Conservation (phyloP, 64 coral and sea anemone species). For the Montipora foliosa region DNA sequence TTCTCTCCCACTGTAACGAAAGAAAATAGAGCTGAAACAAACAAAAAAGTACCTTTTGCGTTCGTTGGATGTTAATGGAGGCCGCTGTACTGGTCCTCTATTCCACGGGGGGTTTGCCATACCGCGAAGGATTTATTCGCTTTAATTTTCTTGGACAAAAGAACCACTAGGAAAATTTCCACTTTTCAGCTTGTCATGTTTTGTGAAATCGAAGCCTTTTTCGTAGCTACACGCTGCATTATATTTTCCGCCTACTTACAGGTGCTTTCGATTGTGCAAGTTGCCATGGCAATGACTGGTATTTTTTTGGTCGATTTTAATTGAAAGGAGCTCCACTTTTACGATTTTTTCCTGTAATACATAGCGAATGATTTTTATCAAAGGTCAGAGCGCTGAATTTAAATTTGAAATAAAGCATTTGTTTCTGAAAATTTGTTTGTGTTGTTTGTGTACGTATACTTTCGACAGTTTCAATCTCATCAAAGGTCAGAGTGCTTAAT, state of each 20-base stretch:
- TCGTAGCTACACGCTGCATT: background rate
- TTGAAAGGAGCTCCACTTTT: background rate
- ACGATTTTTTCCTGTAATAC: no score
- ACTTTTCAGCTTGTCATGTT: background rate
- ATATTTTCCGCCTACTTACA: slow-evolving; percentile 27
- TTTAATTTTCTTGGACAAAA: background rate
- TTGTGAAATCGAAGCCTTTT: slow-evolving; percentile 35
- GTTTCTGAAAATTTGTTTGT: no score
- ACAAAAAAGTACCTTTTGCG: slow-evolving; percentile 45
- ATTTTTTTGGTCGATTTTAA: background rate
- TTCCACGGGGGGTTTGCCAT: slow-evolving; percentile 54
- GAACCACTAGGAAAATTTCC: background rate
- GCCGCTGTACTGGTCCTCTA: background rate
- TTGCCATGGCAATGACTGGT: slow-evolving; percentile 2
- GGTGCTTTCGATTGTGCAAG: background rate
- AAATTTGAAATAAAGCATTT: no score
- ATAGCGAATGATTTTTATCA: no score
- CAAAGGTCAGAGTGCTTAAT: no score
- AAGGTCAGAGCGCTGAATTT: no score
- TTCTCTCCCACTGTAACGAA: background rate
- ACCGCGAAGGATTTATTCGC: background rate
- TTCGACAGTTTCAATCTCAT: no score
- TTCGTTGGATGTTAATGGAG: background rate
- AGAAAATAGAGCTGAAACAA: background rate
- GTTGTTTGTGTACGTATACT: no score